These are phyloP conservation scores for Xestia rhomboidea DNA, from an alignment of 2,888 invertebrate genomes.

Conservation along the genomic window DNA sequence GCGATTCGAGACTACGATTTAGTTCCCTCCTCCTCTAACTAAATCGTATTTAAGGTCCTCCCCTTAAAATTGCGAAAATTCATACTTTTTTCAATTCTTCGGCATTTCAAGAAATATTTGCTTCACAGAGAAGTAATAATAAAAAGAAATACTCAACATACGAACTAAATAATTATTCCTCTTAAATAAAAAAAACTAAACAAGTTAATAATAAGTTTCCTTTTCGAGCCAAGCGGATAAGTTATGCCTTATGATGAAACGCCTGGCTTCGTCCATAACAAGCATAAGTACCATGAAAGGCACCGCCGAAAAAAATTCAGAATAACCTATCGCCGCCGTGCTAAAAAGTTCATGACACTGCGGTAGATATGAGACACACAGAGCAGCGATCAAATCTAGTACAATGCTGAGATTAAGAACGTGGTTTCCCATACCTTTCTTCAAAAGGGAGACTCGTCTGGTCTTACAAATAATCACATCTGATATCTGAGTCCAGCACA, in stretches of 20 bases:
- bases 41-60: background rate
- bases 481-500: conserved; percentile 94
- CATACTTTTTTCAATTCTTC: no score
- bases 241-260: conserved; percentile 92
- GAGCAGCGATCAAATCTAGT: conserved; percentile 92
- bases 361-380: conserved; percentile 93
- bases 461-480: conserved; percentile 95
- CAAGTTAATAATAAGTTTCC: conserved; percentile 93
- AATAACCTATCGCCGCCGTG: conserved; percentile 92
- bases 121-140: background rate
- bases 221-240: conserved; percentile 93
- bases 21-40: no score
- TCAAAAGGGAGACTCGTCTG: conserved; percentile 92
- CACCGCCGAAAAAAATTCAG: conserved; percentile 93
- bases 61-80: no score
- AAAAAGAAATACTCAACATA: conserved; percentile 2
- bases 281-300: conserved; percentile 95
- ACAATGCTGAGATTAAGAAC: conserved; percentile 91
- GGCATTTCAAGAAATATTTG: background rate
- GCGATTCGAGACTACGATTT: no score
- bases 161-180: conserved; percentile 17
- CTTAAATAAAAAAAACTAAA: background rate
- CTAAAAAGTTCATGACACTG: conserved; percentile 92
- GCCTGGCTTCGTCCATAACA: conserved; percentile 93
- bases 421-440: conserved; percentile 94